phyloP scores from a whole-genome alignment of 2,113 vertebrate genomes.

The Ciconia stormi region DNA sequence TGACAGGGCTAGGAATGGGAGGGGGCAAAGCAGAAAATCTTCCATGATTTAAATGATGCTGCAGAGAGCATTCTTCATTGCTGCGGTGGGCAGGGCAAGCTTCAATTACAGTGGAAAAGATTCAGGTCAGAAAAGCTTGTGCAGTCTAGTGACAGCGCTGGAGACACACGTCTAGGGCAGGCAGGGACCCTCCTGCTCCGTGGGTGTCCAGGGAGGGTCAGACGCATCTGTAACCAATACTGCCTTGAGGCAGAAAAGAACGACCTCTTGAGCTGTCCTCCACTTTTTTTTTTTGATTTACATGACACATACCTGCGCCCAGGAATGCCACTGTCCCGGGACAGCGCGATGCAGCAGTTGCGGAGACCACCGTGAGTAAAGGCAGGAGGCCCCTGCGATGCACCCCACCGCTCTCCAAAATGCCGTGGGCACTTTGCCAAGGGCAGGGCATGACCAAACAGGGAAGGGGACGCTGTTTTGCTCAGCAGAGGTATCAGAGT shows the following conservation, averaged over 20 bases:
- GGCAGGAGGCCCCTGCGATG: neutral
- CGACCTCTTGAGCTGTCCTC: neutral
- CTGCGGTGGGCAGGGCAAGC: neutral
- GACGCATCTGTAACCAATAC: neutral
- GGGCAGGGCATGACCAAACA: rapidly evolving
- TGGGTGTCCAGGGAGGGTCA: neutral
- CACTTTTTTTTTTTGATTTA: neutral
- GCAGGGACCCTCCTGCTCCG: neutral
- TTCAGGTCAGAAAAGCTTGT: neutral
- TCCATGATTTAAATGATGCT: neutral
- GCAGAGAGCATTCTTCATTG: neutral
- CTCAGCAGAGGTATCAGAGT: neutral
- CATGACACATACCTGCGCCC: neutral
- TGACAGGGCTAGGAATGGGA: neutral
- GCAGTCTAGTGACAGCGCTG: neutral
- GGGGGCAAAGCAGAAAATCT: neutral
- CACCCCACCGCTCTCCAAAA: neutral
- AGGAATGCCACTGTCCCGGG: neutral
- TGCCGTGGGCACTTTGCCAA: rapidly evolving
- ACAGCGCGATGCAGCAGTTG: rapidly evolving
- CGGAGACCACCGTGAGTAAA: rapidly evolving
- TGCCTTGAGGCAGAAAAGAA: neutral
- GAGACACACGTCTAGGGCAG: neutral
- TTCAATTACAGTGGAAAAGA: too few species aligned
- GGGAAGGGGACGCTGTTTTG: neutral